Conservation (phyloP, 2,113 vertebrate genomes). For the Oxyura jamaicensis region DNA sequence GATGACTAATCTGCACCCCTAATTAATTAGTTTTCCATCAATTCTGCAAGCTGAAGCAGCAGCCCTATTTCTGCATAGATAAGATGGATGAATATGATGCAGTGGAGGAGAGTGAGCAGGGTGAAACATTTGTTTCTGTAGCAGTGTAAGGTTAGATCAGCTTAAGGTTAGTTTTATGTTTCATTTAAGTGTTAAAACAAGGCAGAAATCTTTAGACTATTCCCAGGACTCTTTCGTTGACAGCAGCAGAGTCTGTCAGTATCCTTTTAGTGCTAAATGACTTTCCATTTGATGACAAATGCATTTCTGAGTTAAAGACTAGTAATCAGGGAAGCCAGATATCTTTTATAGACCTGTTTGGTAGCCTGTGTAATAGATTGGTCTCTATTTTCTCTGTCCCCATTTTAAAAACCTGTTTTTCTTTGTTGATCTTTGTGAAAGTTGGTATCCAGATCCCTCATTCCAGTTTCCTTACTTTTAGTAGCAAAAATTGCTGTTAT, state of each 20-base stretch:
- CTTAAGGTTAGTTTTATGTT: neutral
- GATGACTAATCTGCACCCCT: neutral
- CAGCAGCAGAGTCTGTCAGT: neutral
- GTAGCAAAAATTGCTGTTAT: neutral
- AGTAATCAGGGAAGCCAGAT: rapidly evolving
- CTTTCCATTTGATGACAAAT: neutral
- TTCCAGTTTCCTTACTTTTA: neutral
- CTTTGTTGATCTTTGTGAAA: neutral
- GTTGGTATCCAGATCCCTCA: neutral
- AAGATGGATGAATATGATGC: neutral
- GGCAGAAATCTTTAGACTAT: neutral
- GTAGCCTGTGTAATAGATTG: neutral
- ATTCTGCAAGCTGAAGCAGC: neutral
- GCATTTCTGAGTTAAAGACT: neutral
- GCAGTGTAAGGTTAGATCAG: neutral
- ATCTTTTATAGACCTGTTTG: neutral
- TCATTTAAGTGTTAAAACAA: neutral
- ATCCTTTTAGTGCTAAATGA: neutral
- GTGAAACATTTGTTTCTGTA: neutral
- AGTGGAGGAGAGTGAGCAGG: neutral
- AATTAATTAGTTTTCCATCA: neutral
- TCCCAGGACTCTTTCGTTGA: neutral
- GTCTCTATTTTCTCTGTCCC: neutral
- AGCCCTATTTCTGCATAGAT: neutral
- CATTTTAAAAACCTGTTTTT: neutral